phyloP scores from a whole-genome alignment of 2,113 vertebrate genomes.

The Candoia aspera region DNA sequence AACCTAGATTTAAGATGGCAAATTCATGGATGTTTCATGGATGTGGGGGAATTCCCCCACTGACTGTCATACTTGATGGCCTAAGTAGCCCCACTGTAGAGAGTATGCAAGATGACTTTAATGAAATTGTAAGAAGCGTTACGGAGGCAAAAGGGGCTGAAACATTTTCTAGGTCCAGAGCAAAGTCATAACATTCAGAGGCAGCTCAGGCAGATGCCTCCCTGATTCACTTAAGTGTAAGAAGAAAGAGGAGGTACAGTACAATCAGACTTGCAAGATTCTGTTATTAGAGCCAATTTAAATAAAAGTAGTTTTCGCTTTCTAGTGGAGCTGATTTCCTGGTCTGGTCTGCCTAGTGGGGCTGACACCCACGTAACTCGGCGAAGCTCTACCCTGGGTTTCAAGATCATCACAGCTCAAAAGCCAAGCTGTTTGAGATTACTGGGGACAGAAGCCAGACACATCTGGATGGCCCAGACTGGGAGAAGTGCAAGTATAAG shows the following conservation, averaged over 20 bases:
- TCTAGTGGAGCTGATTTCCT: not conserved
- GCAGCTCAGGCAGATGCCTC: not conserved
- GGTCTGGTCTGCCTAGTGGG: too few relatives aligned
- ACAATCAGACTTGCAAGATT: not conserved
- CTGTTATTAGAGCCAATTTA: not conserved
- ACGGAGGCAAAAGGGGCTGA: not conserved
- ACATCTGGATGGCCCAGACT: not conserved
- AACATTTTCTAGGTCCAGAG: not conserved
- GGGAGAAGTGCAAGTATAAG: not conserved
- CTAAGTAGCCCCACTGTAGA: not conserved
- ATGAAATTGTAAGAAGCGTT: not conserved
- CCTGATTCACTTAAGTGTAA: not conserved
- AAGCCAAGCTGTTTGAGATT: not conserved
- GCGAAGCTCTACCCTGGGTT: not conserved
- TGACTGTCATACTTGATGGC: too few relatives aligned
- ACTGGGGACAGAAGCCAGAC: not conserved
- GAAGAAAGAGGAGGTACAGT: not conserved
- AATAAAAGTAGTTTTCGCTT: not conserved
- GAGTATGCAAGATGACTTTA: not conserved
- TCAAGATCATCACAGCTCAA: not conserved
- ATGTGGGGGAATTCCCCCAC: too few relatives aligned
- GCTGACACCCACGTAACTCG: not conserved
- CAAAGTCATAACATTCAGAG: not conserved
- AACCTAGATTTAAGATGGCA: too few relatives aligned
- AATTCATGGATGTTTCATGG: too few relatives aligned